Base-by-base conservation (phyloP, 2,797 vertebrate genomes). In the Mycteria americana region DNA sequence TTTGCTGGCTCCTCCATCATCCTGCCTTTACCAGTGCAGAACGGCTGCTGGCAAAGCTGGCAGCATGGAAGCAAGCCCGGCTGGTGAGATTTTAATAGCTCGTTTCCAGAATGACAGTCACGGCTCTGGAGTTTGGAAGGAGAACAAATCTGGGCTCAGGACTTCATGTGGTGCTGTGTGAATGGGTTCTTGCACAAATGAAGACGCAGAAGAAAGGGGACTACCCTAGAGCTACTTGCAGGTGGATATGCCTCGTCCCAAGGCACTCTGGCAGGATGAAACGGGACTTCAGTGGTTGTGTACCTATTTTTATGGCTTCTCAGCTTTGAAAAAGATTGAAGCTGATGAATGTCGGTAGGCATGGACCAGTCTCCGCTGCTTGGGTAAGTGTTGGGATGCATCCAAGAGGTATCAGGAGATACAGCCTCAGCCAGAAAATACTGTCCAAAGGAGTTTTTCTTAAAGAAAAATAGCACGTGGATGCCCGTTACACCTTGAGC, bases 121-220 rank as follows among this genome's bases (percentile, higher is more conserved):
- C 2, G 2, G 8, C 46, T 51, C 45, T 15, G 67, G 22, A 43
- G 27, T 62, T 76, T 39, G 37, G 59, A 13, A 79, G 39, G 27
- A 64, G 27, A 39, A 41, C 15, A 30, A 3, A 3, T 31, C 3
- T 16, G 7, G 15, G 19, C 39, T 63, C 43, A 24, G 91, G 39
- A 5, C 6, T 15, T 35, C 1, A 1, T 8, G 53, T 18, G 37
- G 27, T 16, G 43, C 31, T 10, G 24, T 4, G n/a, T 21, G 5
- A 11, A 8, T 13, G 4, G 8, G 33, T 18, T 62, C 13, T 37
- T 48, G 27, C n/a, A 17, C 33, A 19, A 22, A 41, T 9, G 45
- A 73, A 73, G 80, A 13, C 31, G 54, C 27, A 75, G 64, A 48
- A 57, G 13, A 56, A 18, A 25, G 19, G 11, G 3, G 12, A 30